Base-by-base conservation (phyloP, 2,888 invertebrate species). In the Lepidochrysops patricia region DNA sequence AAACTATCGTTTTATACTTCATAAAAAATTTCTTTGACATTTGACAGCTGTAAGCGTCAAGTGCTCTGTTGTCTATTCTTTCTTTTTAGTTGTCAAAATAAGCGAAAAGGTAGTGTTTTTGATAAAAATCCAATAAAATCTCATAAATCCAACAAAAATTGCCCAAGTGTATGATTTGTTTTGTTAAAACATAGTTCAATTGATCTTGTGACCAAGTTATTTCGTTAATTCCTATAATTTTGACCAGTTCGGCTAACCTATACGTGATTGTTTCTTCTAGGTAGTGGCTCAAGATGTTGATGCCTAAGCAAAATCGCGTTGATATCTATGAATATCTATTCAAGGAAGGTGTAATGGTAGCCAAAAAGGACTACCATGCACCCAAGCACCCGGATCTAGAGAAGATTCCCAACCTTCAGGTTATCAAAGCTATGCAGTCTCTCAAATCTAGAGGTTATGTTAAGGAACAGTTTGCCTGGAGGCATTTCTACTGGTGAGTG, bases 401-500 rank as follows among this genome's bases (percentile, higher is more conserved):
- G 80, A 93, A 91, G 73, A 97, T 99, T 74, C 97, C 98, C 68
- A 99, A 99, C 89, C 93, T 99, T 66, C 97, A 99, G 90, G 99
- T 99, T 61, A 99, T 99, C 80, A 99, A 99, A 89, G 97, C 98
- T 69, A 92, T 98, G 92, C 97, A 98, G 91, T 97, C 97, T 6
- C 90, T 99, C 70, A 98, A 98, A 88, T 99, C 99, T 2, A 93
- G 96, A 81, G 99, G 98, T 63, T 96, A 94, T 76, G 99, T 99
- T n/a, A 97, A 96, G 84, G 99, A 99, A 91, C 99, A 99, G 89
- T 99, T 99, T 86, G 98, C 99, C 3, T 99, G 99, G 99, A 94
- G 99, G 75, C 99, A 99, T 84, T 99, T 96, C 77, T 99, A 99
- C 85, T 99, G 99, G 98, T 93, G 82, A 81, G 86, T 66, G 15